Evolutionary conservation across 2,888 invertebrate species (phyloP), one percentile per base, ranked within the genome.

Genomic region (Abrostola tripartita): DNA sequence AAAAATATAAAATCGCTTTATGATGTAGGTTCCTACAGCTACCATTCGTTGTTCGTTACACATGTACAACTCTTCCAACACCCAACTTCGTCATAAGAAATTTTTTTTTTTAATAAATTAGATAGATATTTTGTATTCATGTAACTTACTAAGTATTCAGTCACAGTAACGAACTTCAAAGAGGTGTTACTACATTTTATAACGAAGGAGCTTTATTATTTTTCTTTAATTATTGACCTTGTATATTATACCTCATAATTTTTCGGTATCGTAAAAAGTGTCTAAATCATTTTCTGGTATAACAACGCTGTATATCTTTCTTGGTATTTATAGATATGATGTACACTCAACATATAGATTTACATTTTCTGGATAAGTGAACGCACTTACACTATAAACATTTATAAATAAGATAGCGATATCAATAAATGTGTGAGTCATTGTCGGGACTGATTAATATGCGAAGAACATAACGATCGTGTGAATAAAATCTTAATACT

Each of bases 401-500:
- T 50, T 35, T 24, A 9, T 36, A 49, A 11, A 35, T 35, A 50
- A 65, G 67, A 72, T 76, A 72, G 56, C 38, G 52, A 65, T 76
- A 59, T 72, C 61, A 72, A 69, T 69, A 66, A 68, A 68, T 52
- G 67, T 61, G 74, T 79, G 80, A 81, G 65, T 82, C 78, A 83
- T 74, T 50, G 11, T 42, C 65, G 67, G 62, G 56, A 68, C 53
- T 67, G 54, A 74, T 64, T 61, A 72, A 72, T 76, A 71, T 62
- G 55, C 59, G 62, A 69, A 63, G 70, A 75, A 63, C 68, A 52
- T 74, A 71, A 53, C 65, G 50, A 68, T 72, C 79, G 78, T 85
- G 82, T 80, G 84, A 86, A 85, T 80, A 79, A 77, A 87, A 79
- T 85, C 83, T 86, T 84, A 79, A 76, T 81, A 76, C 74, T 68